Evolutionary conservation across 1,140 invertebrate genomes (phyloP), one percentile per base, ranked within the genome.

Genomic region (Drosophila tsacasi): DNA sequence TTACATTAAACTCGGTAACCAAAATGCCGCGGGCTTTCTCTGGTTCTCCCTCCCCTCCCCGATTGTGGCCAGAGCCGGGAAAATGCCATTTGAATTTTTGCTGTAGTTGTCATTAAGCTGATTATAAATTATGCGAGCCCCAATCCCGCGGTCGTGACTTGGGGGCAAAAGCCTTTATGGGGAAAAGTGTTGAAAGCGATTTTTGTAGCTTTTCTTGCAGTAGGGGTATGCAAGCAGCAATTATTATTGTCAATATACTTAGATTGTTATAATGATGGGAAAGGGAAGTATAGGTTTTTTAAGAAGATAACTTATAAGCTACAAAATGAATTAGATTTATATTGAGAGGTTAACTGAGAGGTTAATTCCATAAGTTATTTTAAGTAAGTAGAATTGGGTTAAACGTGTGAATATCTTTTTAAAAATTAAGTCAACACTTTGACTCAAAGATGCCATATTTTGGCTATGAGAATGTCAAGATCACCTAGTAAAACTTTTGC

Each of bases 51-150:
- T 15, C 6, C 35, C 35, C 2, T 32, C 8, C 25, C 27, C 39
- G 35, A 21, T 58, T 65, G 46, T 47, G 66, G 50, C 60, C 42
- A 66, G 52, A 52, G 21, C 40, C 55, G 46, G 46, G 12, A 73
- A 65, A 69, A 49, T 54, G 58, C 52, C 60, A 83, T 66, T 80
- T 78, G 49, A 58, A 42, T 76, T 80, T 79, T 82, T 81, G 81
- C 58, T 76, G 79, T 73, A 79, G 67, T 89, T 85, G 86, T 86
- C 86, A 85, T 90, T 90, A 90, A 90, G 86, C 86, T 82, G 85
- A 90, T 90, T 90, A 90, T 91, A 90, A 90, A 90, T 91, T 90
- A 90, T 82, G 72, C 84, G 63, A 69, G 54, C 63, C 47, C 58
- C 47, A 35, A 47, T 50, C 63, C 39, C 25, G 44, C 17, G 42